Conservation (phyloP, 2,113 vertebrate genomes). For the Ophiodon elongatus region DNA sequence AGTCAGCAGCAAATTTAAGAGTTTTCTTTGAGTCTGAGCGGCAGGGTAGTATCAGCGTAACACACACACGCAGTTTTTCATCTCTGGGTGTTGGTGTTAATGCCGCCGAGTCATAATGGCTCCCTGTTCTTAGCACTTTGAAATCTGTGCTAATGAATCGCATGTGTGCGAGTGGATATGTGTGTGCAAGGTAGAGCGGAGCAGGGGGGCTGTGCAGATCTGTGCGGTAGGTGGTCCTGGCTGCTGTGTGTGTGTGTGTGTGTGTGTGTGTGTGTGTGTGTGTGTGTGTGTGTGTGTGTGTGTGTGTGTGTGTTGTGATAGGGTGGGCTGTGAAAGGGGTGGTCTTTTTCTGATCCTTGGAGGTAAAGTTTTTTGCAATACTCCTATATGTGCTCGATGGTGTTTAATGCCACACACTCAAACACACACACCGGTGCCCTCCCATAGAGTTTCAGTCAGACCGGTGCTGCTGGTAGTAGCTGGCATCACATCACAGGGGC, state of each 20-base stretch:
- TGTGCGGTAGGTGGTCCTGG: constrained; percentile 69
- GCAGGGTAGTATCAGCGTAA: constrained; percentile 20
- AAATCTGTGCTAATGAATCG: constrained; percentile 69
- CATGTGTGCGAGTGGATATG: constrained; percentile 65
- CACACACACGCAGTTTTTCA: constrained; percentile 54
- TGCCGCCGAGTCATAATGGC: constrained; percentile 70
- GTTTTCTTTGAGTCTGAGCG: constrained; percentile 51
- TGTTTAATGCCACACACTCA: constrained; percentile 44
- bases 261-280: constrained; percentile 57
- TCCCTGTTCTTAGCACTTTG: constrained; percentile 73
- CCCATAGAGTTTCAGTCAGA: constrained; percentile 52
- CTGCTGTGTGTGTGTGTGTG: constrained; percentile 35
- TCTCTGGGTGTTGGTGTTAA: constrained; percentile 65
- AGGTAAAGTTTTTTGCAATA: constrained; percentile 44
- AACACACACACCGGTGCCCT: constrained; percentile 43
- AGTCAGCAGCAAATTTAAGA: constrained; percentile 59
- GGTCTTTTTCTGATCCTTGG: constrained; percentile 68
- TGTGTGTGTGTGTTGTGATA: constrained; percentile 51
- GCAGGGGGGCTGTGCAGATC: constrained; percentile 42
- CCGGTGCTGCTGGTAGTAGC: constrained; percentile 47
- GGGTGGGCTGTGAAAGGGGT: constrained; percentile 58
- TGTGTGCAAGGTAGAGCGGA: constrained; percentile 58
- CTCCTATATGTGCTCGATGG: constrained; percentile 47
- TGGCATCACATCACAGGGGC: constrained; percentile 71
- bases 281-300: constrained; percentile 50